Conservation (phyloP, 2,888 invertebrate species). For the Lamellibrachia satsuma region DNA sequence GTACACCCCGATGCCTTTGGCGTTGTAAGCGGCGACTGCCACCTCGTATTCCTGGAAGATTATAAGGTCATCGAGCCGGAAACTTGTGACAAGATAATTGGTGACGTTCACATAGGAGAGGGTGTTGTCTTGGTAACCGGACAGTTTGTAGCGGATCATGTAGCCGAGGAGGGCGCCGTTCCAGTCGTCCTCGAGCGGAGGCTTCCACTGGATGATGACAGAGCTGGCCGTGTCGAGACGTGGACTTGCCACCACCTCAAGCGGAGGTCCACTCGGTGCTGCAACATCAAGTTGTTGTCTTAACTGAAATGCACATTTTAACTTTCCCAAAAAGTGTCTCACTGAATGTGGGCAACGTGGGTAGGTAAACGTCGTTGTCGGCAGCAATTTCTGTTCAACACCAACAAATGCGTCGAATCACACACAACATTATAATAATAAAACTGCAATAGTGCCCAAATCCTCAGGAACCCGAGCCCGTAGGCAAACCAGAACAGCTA, state of each 20-base stretch:
- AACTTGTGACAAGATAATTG: slow-evolving; percentile 66
- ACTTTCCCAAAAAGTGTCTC: not conserved
- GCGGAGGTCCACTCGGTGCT: slow-evolving; percentile 96
- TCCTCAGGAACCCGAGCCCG: not conserved
- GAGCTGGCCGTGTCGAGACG: slow-evolving; percentile 83
- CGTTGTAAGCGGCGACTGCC: slow-evolving; percentile 94
- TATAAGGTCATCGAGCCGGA: slow-evolving; percentile 89
- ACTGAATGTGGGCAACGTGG: not conserved
- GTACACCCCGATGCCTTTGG: slow-evolving; percentile 92
- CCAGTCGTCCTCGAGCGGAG: slow-evolving; percentile 90
- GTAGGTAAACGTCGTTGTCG: not conserved
- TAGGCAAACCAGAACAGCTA: no score
- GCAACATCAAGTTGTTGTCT: slow-evolving; percentile 43
- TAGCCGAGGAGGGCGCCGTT: slow-evolving; percentile 96
- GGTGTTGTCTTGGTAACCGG: slow-evolving; percentile 78
- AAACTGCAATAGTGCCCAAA: not conserved
- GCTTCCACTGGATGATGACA: slow-evolving; percentile 95
- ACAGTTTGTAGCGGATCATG: slow-evolving; percentile 87
- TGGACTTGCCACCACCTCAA: slow-evolving; percentile 93
- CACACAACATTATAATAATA: not conserved
- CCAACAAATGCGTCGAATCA: not conserved
- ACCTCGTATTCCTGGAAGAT: slow-evolving; percentile 96
- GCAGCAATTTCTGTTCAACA: not conserved
- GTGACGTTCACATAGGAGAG: slow-evolving; percentile 76
- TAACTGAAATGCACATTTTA: not conserved